Evolutionary conservation across 2,888 invertebrate species (phyloP).

Genomic region (Volucella inanis): DNA sequence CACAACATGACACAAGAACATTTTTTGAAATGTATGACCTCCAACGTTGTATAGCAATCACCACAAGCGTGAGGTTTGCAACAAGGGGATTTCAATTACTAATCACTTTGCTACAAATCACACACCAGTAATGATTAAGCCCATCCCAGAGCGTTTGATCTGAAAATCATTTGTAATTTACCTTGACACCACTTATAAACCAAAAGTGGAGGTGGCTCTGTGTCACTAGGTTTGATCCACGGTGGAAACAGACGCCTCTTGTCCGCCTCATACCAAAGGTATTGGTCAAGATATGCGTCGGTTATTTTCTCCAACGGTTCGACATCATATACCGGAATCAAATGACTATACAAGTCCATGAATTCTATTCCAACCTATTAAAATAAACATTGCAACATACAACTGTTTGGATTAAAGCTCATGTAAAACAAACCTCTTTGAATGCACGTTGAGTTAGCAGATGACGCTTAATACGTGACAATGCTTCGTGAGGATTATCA

Average conservation of each 20-base stretch:
- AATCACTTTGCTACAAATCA: slow-evolving; percentile 88
- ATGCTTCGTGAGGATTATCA: slow-evolving; percentile 99
- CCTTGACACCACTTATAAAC: slow-evolving; percentile 99
- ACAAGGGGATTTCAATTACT: slow-evolving; percentile 87
- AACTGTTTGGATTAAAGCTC: not conserved
- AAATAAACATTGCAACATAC: slow-evolving; percentile 22
- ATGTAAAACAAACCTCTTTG: slow-evolving; percentile 88
- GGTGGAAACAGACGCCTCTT: slow-evolving; percentile 98
- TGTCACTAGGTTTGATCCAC: slow-evolving; percentile 99
- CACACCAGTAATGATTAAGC: slow-evolving; percentile 84
- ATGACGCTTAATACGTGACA: slow-evolving; percentile 99
- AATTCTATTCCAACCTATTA: slow-evolving; percentile 97
- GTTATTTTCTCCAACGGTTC: slow-evolving; percentile 99
- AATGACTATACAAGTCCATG: slow-evolving; percentile 99
- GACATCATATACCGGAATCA: slow-evolving; percentile 99
- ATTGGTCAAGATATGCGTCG: slow-evolving; percentile 99
- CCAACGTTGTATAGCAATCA: slow-evolving; percentile 67
- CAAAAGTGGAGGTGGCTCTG: slow-evolving; percentile 95
- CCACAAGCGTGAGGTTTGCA: slow-evolving; percentile 87
- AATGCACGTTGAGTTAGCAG: slow-evolving; percentile 98
- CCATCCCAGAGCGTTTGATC: not conserved
- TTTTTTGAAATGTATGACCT: not conserved
- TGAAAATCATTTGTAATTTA: slow-evolving; percentile 78
- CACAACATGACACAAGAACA: not conserved
- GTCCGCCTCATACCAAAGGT: slow-evolving; percentile 99